Evolutionary conservation across 37 sponge, comb jelly and placozoan species (phyloP).

Genomic region (Chondrilla cf. caribensis): DNA sequence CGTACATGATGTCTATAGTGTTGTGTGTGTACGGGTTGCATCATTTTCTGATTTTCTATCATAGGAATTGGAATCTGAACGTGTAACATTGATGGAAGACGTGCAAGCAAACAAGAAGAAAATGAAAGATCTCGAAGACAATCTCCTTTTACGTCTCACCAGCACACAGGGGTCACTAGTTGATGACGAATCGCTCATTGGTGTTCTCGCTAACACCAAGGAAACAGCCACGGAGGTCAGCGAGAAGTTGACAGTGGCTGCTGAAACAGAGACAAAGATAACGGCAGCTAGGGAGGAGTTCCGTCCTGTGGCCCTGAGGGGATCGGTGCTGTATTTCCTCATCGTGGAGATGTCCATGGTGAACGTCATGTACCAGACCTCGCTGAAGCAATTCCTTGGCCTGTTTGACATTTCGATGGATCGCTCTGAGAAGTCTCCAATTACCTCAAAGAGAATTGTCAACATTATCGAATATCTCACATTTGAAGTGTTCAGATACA

Average conservation of each 20-base stretch:
- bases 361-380: constrained; percentile 98
- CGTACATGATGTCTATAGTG: too few species aligned
- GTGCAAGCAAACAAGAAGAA: constrained; percentile 94
- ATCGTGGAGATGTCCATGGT: constrained; percentile 99
- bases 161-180: constrained; percentile 94
- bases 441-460: constrained; percentile 79
- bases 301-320: constrained; percentile 94
- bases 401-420: constrained; percentile 93
- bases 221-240: constrained; percentile 91
- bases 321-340: constrained; percentile 97
- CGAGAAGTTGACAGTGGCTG: constrained; percentile 90
- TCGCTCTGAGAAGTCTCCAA: constrained; percentile 89
- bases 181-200: constrained; percentile 95
- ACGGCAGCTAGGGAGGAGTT: constrained; percentile 96
- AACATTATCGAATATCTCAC: constrained; percentile 96
- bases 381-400: constrained; percentile 90
- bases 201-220: constrained; percentile 91
- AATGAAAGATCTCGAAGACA: constrained; percentile 98
- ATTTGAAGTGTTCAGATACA: constrained; percentile 83
- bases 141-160: constrained; percentile 90
- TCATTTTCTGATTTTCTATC: not conserved
- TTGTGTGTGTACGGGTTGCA: too few species aligned
- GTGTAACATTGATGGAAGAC: constrained; percentile 92
- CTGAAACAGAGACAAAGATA: constrained; percentile 95
- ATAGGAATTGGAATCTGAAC: constrained; percentile 88